phyloP scores from a whole-genome alignment of 2,888 invertebrate genomes.

The Eristalis intricaria region DNA sequence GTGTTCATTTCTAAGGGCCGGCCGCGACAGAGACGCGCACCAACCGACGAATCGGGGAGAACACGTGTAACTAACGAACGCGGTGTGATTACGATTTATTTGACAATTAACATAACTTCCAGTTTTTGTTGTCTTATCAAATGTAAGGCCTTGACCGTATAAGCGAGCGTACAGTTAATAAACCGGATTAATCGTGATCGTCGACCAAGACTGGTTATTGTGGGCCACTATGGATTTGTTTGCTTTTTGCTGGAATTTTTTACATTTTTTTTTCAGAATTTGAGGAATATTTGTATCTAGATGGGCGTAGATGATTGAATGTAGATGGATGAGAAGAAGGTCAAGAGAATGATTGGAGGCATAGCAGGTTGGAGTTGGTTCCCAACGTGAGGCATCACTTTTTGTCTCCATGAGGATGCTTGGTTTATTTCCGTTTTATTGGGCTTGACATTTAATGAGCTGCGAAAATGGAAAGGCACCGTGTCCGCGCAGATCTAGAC shows the following conservation, averaged over 20 bases:
- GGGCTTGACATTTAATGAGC: no score
- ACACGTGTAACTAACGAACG: background rate
- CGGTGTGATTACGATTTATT: background rate
- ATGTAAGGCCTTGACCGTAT: constrained; percentile 2
- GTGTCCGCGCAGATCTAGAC: no score
- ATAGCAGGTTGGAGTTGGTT: no score
- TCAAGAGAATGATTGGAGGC: background rate
- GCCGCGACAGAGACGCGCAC: background rate
- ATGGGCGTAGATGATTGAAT: background rate
- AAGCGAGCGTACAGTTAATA: background rate
- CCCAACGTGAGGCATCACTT: no score
- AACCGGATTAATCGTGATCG: background rate
- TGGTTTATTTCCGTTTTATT: no score
- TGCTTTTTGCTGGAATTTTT: background rate
- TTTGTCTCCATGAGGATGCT: no score
- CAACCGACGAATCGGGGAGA: background rate
- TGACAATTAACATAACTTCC: background rate
- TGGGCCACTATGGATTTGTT: background rate
- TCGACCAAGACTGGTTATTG: background rate
- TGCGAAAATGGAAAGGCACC: no score
- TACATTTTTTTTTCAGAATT: background rate
- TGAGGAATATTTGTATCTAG: background rate
- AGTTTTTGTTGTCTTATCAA: background rate
- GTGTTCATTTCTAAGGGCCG: background rate
- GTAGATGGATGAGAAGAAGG: background rate